A percentile compares a stretch with the other conserved stretches of the same genome.
Evolutionary conservation across 2,113 vertebrate genomes (phyloP).

Genomic region (Aegithalos caudatus): DNA sequence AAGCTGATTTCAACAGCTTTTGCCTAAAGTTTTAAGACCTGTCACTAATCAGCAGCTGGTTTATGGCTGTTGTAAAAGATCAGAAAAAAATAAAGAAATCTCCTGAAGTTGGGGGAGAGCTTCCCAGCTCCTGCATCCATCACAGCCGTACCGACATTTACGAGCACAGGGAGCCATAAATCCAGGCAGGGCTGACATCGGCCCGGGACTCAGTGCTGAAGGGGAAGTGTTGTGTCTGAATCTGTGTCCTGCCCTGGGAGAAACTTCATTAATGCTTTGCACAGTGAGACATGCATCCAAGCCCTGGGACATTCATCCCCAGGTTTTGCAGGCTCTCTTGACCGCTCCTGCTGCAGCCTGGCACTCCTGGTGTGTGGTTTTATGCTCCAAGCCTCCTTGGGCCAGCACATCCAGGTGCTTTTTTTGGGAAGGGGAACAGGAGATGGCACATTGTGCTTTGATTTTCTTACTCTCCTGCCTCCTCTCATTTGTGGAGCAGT

Average conservation of each 20-base stretch:
- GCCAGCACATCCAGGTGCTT: background rate
- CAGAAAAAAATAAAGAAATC: constrained; percentile 30
- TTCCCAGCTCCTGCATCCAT: background rate
- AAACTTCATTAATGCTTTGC: background rate
- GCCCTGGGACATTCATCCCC: background rate
- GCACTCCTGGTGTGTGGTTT: background rate
- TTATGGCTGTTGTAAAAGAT: constrained; percentile 56
- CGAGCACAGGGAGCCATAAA: background rate
- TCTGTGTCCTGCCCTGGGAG: background rate
- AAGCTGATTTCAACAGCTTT: constrained; percentile 65
- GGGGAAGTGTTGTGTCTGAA: constrained; percentile 14
- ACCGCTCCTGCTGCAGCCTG: rapidly evolving
- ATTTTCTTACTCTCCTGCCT: background rate
- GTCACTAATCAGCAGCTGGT: constrained; percentile 60
- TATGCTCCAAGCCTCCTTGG: rapidly evolving
- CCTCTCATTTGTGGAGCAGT: background rate
- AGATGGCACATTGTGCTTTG: background rate
- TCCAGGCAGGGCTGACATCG: rapidly evolving
- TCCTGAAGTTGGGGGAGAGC: background rate
- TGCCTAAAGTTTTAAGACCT: constrained; percentile 60
- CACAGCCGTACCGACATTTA: background rate
- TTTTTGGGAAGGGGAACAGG: background rate
- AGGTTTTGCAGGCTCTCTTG: background rate
- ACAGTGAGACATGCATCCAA: rapidly evolving
- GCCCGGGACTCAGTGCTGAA: background rate